phyloP scores from a whole-genome alignment of 2,888 invertebrate genomes.

The Lapara coniferarum region DNA sequence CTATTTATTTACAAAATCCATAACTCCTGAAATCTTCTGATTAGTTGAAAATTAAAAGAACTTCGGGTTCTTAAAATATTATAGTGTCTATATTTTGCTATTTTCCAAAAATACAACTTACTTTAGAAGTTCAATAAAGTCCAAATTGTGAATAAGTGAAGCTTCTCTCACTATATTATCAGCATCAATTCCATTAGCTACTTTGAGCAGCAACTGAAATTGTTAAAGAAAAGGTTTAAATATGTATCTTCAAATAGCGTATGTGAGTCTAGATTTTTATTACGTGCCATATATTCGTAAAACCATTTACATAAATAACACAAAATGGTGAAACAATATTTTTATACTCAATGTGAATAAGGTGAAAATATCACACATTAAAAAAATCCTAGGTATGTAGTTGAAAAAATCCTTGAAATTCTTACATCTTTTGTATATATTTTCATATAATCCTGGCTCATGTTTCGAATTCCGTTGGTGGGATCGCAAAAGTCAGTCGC shows the following conservation, averaged over 20 bases:
- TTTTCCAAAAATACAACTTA: conserved; percentile 47
- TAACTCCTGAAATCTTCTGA: not conserved
- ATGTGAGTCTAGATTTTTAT: no score
- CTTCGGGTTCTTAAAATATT: not conserved
- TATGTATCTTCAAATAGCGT: no score
- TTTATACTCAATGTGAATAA: no score
- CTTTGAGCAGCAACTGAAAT: conserved; percentile 71
- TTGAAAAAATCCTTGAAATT: conserved; percentile 28
- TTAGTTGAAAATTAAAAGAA: not conserved
- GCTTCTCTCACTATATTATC: conserved; percentile 73
- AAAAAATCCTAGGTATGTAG: no score
- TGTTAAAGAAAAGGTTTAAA: not conserved
- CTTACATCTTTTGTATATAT: conserved; percentile 60
- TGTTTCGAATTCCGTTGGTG: conserved; percentile 62
- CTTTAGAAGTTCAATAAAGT: conserved; percentile 71
- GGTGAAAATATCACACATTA: no score
- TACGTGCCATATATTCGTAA: no score
- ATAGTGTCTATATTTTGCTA: not conserved
- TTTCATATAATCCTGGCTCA: conserved; percentile 55
- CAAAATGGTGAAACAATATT: no score
- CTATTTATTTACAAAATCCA: not conserved
- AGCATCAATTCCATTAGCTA: conserved; percentile 72
- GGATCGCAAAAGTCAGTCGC: conserved; percentile 66
- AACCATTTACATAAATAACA: no score
- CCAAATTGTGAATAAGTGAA: conserved; percentile 67